Conservation (phyloP, 2,797 vertebrate genomes). For the Phrynocephalus vlangalii region DNA sequence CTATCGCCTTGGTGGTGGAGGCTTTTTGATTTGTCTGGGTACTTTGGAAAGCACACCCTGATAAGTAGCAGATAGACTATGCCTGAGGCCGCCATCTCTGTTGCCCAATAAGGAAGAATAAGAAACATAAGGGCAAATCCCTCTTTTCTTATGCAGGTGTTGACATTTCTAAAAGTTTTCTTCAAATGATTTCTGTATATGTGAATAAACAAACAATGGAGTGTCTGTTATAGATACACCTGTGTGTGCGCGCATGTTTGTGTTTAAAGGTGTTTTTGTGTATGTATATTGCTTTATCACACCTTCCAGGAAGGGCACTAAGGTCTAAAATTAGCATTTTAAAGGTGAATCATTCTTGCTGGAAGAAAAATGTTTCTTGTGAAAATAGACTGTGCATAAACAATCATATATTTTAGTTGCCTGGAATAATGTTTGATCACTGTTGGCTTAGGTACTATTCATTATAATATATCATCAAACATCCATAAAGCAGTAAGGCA, state of each 20-base stretch:
- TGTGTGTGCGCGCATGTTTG: not conserved
- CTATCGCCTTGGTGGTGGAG: too few species aligned
- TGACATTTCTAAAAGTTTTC: not conserved
- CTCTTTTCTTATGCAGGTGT: not conserved
- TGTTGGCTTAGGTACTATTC: not conserved
- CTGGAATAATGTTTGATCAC: not conserved
- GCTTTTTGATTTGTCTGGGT: too few species aligned
- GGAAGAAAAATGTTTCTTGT: constrained; percentile 46
- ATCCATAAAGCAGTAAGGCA: not conserved
- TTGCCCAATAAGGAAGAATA: not conserved
- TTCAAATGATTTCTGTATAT: not conserved
- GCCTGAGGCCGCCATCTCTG: too few species aligned
- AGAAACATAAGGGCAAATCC: not conserved
- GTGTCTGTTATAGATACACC: not conserved
- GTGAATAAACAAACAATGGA: constrained; percentile 9
- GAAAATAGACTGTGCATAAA: constrained; percentile 61
- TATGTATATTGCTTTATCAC: constrained; percentile 47
- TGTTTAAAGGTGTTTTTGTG: not conserved
- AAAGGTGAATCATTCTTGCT: constrained; percentile 54
- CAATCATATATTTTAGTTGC: constrained; percentile 31
- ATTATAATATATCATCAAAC: constrained; percentile 33
- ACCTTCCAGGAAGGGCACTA: constrained; percentile 26
- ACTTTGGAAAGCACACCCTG: too few species aligned
- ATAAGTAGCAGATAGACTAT: too few species aligned
- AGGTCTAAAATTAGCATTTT: constrained; percentile 45